A percentile compares a stretch with the other conserved stretches of the same genome.
Conservation (phyloP, 2,888 invertebrate genomes). For the Ceraclea dissimilis region DNA sequence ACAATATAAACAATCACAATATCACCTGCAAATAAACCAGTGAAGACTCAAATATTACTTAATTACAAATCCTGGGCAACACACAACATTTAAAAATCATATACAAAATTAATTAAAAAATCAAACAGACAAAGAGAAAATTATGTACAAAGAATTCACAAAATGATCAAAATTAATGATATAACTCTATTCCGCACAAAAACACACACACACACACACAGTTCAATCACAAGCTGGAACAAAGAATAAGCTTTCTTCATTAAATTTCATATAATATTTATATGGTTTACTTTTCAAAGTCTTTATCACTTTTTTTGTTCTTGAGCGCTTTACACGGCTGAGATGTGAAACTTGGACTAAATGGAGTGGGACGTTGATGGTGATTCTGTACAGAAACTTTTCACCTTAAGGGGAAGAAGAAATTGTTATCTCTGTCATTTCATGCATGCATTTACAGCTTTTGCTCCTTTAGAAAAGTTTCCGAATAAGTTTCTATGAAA, state of each 20-base stretch:
- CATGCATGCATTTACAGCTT: constrained; percentile 11
- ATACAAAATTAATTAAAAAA: no score
- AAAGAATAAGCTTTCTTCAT: not conserved
- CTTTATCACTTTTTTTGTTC: not conserved
- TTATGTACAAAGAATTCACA: no score
- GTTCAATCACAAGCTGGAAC: no score
- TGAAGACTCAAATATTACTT: no score
- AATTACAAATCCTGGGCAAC: no score
- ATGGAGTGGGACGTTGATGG: not conserved
- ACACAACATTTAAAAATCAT: no score
- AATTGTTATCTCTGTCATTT: constrained; percentile 11
- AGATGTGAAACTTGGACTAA: not conserved
- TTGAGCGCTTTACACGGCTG: not conserved
- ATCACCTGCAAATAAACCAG: no score
- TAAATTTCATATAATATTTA: not conserved
- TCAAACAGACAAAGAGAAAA: no score
- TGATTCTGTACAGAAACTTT: not conserved
- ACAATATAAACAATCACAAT: no score
- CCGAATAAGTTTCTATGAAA: constrained; percentile 2
- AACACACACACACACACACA: no score
- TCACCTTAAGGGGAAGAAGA: not conserved
- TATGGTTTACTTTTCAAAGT: not conserved
- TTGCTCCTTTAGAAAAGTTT: constrained; percentile 5
- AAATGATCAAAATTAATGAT: no score
- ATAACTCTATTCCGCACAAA: no score